A percentile compares a stretch with the other conserved stretches of the same genome.
Evolutionary conservation across 2,888 invertebrate species (phyloP).

Genomic region (Andrena hattorfiana): DNA sequence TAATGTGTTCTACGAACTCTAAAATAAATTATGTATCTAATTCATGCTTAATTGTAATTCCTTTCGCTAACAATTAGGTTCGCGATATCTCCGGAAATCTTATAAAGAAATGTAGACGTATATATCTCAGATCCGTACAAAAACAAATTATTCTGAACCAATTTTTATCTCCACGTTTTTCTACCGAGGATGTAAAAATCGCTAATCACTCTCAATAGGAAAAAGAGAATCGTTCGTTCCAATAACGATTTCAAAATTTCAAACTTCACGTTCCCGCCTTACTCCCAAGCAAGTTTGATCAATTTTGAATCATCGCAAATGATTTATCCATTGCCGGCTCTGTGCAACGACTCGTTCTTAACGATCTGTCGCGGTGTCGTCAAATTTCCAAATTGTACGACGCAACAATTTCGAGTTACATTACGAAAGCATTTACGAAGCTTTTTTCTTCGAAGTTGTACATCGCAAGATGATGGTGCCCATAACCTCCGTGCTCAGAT

Average conservation of each 20-base stretch:
- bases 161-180: neutral
- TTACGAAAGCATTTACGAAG: slow-evolving; percentile 21
- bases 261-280: slow-evolving; percentile 11
- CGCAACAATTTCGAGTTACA: neutral
- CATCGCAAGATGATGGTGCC: slow-evolving; percentile 44
- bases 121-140: neutral
- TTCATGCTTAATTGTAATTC: neutral
- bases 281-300: neutral
- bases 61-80: neutral
- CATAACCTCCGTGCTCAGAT: slow-evolving; percentile 55
- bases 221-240: too few relatives aligned
- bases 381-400: neutral
- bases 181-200: neutral
- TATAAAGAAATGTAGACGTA: neutral
- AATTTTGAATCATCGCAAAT: neutral
- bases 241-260: slow-evolving; percentile 12
- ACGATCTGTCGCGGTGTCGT: neutral
- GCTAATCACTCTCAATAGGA: neutral
- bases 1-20: slow-evolving; percentile 33
- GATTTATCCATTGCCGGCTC: neutral
- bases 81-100: neutral
- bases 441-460: slow-evolving; percentile 34
- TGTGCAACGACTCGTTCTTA: neutral
- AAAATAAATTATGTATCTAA: slow-evolving; percentile 56
- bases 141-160: neutral